Base-by-base conservation (phyloP, 64 coral and sea anemone species). In the Dendronephthya gigantea region DNA sequence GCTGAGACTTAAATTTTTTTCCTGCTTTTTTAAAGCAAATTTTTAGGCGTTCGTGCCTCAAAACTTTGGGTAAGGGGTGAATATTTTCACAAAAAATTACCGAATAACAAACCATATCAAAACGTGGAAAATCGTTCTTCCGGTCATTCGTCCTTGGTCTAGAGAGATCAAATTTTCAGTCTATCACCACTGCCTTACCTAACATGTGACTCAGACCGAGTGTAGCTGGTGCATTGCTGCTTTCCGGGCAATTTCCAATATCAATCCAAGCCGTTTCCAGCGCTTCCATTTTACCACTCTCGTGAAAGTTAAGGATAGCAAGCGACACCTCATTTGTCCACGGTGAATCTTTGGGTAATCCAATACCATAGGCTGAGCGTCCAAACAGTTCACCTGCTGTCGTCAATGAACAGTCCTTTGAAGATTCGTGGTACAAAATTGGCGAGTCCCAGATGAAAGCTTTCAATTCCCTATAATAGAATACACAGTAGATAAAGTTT, bases 371-470 rank as follows among this genome's bases (percentile, higher is more conserved):
- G 1, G 91, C 95, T 17, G 95, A 98, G 2, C 95, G 81, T 14
- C 95, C 95, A 59, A 98, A 98, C 84, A 98, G 45, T 38, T 98
- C 95, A 1, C 95, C 95, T 29, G 95, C 95, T 31, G 92, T 98
- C 0, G 95, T 93, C 4, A 98, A 86, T 0, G 50, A 40, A 52
- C 95, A 98, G 35, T 98, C 92, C 69, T 91, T 91, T 30, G 95
- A 98, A 10, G 95, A 87, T 86, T 98, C 95, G 34, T 98, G 93
- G 72, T 91, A 98, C 35, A 98, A 48, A 17, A 98, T 82, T 1
- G 95, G 91, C 1, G 95, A 98, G 49, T 98, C 95, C 95, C 95
- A 98, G 30, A 98, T 98, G 69, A 98, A 98, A 7, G 95, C 95
- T 84, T 85, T 98, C 2, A 98, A 84, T 82, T 98, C 92, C 7